These are phyloP conservation scores for Himalopsyche japonica DNA, from an alignment of 2,888 invertebrate genomes.

Conservation along the genomic window DNA sequence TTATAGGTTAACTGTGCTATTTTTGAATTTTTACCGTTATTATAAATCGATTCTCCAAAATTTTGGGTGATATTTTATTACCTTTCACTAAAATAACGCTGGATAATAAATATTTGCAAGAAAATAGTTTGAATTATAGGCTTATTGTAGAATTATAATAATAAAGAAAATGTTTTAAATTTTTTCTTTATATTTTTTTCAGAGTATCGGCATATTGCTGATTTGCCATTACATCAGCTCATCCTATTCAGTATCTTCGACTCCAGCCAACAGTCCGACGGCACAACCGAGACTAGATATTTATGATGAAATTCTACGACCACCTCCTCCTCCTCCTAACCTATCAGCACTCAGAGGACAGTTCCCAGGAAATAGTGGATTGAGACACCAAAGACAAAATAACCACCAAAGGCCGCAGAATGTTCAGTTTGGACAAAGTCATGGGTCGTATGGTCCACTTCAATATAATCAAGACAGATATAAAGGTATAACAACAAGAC, in stretches of 20 bases:
- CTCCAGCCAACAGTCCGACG: constrained; percentile 6
- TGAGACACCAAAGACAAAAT: constrained; percentile 51
- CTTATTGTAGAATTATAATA: too few relatives aligned
- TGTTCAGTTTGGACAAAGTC: constrained; percentile 43
- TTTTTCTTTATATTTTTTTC: constrained; percentile 30
- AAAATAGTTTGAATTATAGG: too few relatives aligned
- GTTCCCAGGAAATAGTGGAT: constrained; percentile 44
- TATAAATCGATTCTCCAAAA: too few relatives aligned
- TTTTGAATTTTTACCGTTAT: too few relatives aligned
- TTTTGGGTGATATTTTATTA: too few relatives aligned
- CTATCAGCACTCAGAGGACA: constrained; percentile 46
- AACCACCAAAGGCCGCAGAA: constrained; percentile 48
- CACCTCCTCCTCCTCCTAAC: constrained; percentile 52
- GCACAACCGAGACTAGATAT: constrained; percentile 46
- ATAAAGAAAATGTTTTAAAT: too few relatives aligned
- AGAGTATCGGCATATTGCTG: constrained; percentile 41
- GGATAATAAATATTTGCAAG: too few relatives aligned
- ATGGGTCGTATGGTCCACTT: constrained; percentile 41
- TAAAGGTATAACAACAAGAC: constrained; percentile 53
- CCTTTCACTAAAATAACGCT: too few relatives aligned
- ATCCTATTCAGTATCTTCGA: constrained; percentile 1
- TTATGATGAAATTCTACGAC: constrained; percentile 53
- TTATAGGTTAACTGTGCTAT: too few relatives aligned
- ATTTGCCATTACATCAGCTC: constrained; percentile 32
- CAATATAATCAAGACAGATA: constrained; percentile 20